Percentiles rank a stretch among this genome's conserved stretches.
phyloP scores from a whole-genome alignment of 2,797 vertebrate genomes.

The Morus bassanus region DNA sequence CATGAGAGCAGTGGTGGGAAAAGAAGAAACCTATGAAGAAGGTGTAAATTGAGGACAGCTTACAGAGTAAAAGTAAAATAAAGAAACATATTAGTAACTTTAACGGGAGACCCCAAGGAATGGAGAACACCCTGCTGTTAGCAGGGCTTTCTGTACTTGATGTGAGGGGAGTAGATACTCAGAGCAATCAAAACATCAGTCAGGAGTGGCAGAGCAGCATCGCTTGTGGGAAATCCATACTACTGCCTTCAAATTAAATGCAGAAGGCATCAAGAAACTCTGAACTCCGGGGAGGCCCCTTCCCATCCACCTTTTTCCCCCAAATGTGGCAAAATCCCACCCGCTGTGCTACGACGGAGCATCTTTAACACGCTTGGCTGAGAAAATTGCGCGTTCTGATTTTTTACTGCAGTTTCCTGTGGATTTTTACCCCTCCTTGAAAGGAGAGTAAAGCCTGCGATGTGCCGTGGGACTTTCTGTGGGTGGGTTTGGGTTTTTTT shows the following conservation, averaged over 20 bases:
- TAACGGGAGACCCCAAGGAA: too few species aligned
- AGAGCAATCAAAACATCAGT: neutral
- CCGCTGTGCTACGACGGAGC: accelerated
- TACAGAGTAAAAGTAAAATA: neutral
- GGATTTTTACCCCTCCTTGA: accelerated
- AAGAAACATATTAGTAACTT: neutral
- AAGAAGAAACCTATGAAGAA: neutral
- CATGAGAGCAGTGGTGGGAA: neutral
- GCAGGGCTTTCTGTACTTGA: neutral
- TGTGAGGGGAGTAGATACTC: accelerated
- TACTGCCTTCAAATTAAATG: neutral
- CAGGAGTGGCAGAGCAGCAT: neutral
- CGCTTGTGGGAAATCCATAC: neutral
- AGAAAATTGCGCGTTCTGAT: accelerated
- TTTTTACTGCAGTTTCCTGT: accelerated
- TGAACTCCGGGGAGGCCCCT: neutral
- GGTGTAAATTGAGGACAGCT: neutral
- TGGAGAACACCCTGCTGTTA: neutral
- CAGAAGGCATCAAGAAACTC: neutral
- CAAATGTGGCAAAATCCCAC: neutral
- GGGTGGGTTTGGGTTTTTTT: too few species aligned
- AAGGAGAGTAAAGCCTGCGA: neutral
- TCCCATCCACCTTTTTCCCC: neutral
- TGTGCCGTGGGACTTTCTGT: accelerated
- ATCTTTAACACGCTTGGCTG: neutral